Conservation (phyloP, 64 coral and sea anemone genomes). For the Catalaphyllia jardinei region DNA sequence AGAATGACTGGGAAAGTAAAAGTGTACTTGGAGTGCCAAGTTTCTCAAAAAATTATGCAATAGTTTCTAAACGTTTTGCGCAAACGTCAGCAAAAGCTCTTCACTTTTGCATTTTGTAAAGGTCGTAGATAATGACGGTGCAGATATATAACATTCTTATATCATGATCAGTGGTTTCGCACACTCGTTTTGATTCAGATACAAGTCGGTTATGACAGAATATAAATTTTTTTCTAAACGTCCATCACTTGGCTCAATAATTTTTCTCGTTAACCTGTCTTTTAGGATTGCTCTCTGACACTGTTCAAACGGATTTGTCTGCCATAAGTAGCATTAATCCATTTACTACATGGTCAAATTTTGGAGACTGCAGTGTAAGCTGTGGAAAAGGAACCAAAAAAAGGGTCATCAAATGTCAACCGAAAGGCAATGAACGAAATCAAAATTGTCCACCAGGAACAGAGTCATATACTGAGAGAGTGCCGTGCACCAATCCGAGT, state of each 20-base stretch:
- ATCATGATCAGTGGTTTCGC: too few relatives aligned
- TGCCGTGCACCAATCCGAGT: constrained; percentile 74
- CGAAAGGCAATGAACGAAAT: constrained; percentile 40
- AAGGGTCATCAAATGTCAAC: constrained; percentile 56
- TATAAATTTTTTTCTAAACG: too few relatives aligned
- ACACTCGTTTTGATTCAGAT: too few relatives aligned
- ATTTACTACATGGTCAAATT: constrained; percentile 25
- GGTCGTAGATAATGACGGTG: too few relatives aligned
- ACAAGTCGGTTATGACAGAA: too few relatives aligned
- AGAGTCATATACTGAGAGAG: constrained; percentile 62
- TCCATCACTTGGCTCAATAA: not conserved
- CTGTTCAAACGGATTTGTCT: constrained; percentile 2
- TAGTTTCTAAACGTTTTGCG: too few relatives aligned
- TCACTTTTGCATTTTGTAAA: too few relatives aligned
- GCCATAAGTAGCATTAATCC: not conserved
- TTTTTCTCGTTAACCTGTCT: not conserved
- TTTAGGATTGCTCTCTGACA: constrained; percentile 76
- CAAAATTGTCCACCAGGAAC: constrained; percentile 58
- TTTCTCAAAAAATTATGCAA: too few relatives aligned
- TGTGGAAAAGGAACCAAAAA: constrained; percentile 85
- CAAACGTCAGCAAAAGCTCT: too few relatives aligned
- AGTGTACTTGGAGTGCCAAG: too few relatives aligned
- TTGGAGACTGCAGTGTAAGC: constrained; percentile 76
- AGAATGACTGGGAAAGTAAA: too few relatives aligned
- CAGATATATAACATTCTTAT: too few relatives aligned